phyloP scores from a whole-genome alignment of 1,140 invertebrate genomes.

The Leptoteleia sp. region DNA sequence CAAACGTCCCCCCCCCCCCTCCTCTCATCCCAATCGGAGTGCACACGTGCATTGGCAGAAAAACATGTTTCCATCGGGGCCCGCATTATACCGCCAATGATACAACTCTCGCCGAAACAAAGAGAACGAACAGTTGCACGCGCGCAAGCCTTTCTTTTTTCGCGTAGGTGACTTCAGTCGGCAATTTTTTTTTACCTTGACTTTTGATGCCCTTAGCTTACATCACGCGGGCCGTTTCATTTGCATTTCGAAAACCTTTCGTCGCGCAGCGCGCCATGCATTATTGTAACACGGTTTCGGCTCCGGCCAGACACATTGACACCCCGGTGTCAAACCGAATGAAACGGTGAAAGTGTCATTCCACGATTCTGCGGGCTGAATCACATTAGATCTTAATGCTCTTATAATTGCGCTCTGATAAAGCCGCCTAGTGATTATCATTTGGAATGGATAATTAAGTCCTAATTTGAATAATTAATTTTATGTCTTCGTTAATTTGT shows the following conservation, averaged over 20 bases:
- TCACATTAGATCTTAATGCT: too few relatives aligned
- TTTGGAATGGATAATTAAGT: too few relatives aligned
- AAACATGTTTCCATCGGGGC: slow-evolving; percentile 6
- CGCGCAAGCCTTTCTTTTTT: slow-evolving; percentile 34
- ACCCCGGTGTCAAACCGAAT: neutral
- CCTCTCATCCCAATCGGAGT: slow-evolving; percentile 8
- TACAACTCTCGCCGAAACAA: slow-evolving; percentile 11
- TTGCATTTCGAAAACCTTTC: slow-evolving; percentile 29
- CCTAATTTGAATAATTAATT: too few relatives aligned
- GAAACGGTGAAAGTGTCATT: slow-evolving; percentile 2
- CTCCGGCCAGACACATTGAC: slow-evolving; percentile 1
- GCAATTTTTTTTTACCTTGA: slow-evolving; percentile 50
- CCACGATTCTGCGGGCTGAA: neutral
- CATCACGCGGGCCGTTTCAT: slow-evolving; percentile 24
- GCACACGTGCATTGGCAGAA: slow-evolving; percentile 9
- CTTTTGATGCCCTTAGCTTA: slow-evolving; percentile 29
- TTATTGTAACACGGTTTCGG: neutral
- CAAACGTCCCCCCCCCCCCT: too few relatives aligned
- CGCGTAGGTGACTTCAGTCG: slow-evolving; percentile 21
- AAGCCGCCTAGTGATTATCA: too few relatives aligned
- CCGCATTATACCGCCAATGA: slow-evolving; percentile 8
- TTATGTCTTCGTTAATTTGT: too few relatives aligned
- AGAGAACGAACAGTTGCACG: slow-evolving; percentile 12
- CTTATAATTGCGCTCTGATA: too few relatives aligned
- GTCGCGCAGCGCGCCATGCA: neutral